These are phyloP conservation scores for Scomber scombrus DNA, from an alignment of 2,113 vertebrate genomes.

Conservation along the genomic window DNA sequence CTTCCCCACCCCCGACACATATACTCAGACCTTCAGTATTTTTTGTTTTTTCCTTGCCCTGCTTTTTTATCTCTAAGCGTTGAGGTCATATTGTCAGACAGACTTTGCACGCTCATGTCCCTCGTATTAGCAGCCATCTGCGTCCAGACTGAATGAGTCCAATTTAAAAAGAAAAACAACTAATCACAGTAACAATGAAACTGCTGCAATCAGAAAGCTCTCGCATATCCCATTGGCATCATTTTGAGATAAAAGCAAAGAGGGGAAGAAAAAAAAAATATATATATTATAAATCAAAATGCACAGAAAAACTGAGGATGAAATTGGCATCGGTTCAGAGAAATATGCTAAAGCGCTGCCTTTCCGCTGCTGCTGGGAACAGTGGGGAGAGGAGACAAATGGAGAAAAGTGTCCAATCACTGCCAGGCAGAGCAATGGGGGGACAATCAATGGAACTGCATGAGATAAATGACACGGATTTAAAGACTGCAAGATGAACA, in stretches of 20 bases:
- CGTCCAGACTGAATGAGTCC: conserved; percentile 20
- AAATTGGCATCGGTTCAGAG: conserved; percentile 33
- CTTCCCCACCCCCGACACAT: neutral
- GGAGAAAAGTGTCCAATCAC: conserved; percentile 49
- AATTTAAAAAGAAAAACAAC: conserved; percentile 41
- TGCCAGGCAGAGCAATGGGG: conserved; percentile 18
- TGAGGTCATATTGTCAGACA: conserved; percentile 41
- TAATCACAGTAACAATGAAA: conserved; percentile 39
- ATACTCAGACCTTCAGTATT: neutral
- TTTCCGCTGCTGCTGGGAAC: conserved; percentile 35
- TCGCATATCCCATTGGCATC: conserved; percentile 3
- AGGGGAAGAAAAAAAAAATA: neutral
- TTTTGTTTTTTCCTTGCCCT: conserved; percentile 24
- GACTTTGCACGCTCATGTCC: conserved; percentile 24
- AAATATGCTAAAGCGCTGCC: conserved; percentile 5
- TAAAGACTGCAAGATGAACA: conserved; percentile 42
- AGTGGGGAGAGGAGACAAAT: conserved; percentile 20
- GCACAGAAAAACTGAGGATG: conserved; percentile 26
- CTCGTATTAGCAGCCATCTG: conserved; percentile 48
- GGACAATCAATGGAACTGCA: conserved; percentile 46
- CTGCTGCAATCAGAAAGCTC: conserved; percentile 17
- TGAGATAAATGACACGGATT: conserved; percentile 54
- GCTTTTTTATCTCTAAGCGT: conserved; percentile 45
- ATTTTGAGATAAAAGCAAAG: conserved; percentile 2
- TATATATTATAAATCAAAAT: conserved; percentile 15